Evolutionary conservation across 2,888 invertebrate species (phyloP).

Genomic region (Tenthredo scrophulariae): DNA sequence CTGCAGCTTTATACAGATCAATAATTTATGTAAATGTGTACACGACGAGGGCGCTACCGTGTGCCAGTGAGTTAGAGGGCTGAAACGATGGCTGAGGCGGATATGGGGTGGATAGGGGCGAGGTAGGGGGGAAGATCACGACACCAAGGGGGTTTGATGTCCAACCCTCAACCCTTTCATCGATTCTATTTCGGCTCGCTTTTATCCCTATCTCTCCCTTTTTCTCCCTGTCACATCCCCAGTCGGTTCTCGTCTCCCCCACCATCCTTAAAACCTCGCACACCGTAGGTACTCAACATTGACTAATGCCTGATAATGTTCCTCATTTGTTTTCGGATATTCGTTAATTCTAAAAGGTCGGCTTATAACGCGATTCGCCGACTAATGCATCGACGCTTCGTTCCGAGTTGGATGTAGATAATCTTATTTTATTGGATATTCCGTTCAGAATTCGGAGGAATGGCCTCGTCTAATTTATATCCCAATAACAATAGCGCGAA

Average conservation of each 20-base stretch:
- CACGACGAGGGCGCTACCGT: constrained; percentile 77
- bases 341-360: constrained; percentile 57
- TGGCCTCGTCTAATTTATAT: neutral
- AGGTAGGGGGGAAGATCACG: constrained; percentile 73
- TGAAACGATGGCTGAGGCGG: constrained; percentile 53
- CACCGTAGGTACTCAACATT: constrained; percentile 70
- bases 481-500: neutral
- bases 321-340: constrained; percentile 55
- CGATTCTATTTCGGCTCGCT: constrained; percentile 72
- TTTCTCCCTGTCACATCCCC: constrained; percentile 58
- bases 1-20: constrained; percentile 76
- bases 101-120: constrained; percentile 66
- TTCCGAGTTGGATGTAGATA: constrained; percentile 31
- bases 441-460: constrained; percentile 20
- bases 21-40: constrained; percentile 79
- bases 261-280: constrained; percentile 46
- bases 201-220: constrained; percentile 63
- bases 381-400: constrained; percentile 48
- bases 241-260: constrained; percentile 15
- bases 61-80: constrained; percentile 77
- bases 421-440: constrained; percentile 55
- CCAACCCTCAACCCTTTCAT: constrained; percentile 76
- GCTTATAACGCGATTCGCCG: constrained; percentile 27
- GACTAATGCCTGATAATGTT: constrained; percentile 75
- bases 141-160: constrained; percentile 77